Evolutionary conservation across 1,140 invertebrate species (phyloP).

Genomic region (Drosophila kohkoa): DNA sequence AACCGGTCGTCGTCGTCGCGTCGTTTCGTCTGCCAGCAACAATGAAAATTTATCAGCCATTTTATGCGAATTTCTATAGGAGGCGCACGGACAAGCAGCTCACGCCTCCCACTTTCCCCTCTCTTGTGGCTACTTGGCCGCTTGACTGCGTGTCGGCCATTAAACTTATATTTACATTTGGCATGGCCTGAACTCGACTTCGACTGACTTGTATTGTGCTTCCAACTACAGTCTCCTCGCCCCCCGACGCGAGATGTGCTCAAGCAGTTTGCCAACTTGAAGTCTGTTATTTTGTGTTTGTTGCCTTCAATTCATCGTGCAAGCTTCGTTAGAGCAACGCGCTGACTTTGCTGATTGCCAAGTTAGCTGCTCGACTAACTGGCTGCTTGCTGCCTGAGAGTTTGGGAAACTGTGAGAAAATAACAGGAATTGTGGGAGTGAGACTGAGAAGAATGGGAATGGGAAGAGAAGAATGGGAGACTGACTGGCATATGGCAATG

Average conservation of each 20-base stretch:
- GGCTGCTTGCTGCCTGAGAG: not conserved
- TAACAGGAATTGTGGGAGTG: not conserved
- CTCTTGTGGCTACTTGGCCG: not conserved
- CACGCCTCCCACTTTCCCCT: not conserved
- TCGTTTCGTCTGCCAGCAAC: slow-evolving; percentile 35
- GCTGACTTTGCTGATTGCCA: slow-evolving; percentile 33
- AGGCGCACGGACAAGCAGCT: no score
- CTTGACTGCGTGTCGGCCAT: slow-evolving; percentile 43
- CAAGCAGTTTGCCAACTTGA: slow-evolving; percentile 2
- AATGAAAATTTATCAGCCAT: slow-evolving; percentile 72
- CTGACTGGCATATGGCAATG: slow-evolving; percentile 66
- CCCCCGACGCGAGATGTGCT: slow-evolving; percentile 22
- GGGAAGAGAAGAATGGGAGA: not conserved
- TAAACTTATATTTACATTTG: slow-evolving; percentile 56
- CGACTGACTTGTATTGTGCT: slow-evolving; percentile 40
- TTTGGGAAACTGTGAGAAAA: slow-evolving; percentile 5
- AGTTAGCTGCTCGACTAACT: slow-evolving; percentile 5
- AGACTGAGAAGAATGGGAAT: not conserved
- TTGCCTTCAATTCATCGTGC: slow-evolving; percentile 11
- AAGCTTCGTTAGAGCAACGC: slow-evolving; percentile 3
- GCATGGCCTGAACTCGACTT: slow-evolving; percentile 21
- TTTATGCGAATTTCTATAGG: slow-evolving; percentile 57
- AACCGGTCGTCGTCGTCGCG: slow-evolving; percentile 25
- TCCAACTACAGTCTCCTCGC: slow-evolving; percentile 10
- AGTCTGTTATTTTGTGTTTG: not conserved